Evolutionary conservation across 2,888 invertebrate genomes (phyloP).

Genomic region (Polyommatus iphigenia): DNA sequence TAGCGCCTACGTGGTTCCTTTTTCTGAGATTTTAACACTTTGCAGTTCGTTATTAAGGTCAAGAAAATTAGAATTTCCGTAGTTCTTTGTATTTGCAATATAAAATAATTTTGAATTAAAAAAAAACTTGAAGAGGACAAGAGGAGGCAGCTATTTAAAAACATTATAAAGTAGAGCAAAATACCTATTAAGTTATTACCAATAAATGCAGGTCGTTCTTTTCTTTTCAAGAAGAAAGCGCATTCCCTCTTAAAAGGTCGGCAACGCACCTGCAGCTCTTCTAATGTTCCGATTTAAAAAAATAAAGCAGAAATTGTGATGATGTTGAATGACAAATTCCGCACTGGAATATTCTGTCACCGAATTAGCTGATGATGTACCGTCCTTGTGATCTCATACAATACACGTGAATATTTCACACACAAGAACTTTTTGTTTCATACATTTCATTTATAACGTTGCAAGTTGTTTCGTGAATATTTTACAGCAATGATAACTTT

Average conservation of each 20-base stretch:
- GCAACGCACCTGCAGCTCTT: too few species aligned
- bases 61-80: neutral
- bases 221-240: too few species aligned
- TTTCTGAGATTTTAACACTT: neutral
- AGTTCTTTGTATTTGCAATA: neutral
- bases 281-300: too few species aligned
- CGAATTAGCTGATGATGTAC: slow-evolving; percentile 40
- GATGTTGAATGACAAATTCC: neutral
- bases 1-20: slow-evolving; percentile 3
- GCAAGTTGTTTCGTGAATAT: neutral
- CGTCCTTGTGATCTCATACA: slow-evolving; percentile 33
- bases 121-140: too few species aligned
- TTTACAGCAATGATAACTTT: neutral
- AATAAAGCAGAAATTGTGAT: neutral
- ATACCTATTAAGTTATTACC: too few species aligned
- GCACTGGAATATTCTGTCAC: slow-evolving; percentile 25
- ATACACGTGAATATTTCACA: neutral
- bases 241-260: too few species aligned
- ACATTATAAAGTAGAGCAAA: neutral
- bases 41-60: neutral
- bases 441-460: neutral
- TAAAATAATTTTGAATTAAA: too few species aligned
- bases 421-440: neutral
- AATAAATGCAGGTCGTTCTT: too few species aligned
- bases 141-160: neutral